phyloP scores from a whole-genome alignment of 2,113 vertebrate genomes.

The Garra rufa region DNA sequence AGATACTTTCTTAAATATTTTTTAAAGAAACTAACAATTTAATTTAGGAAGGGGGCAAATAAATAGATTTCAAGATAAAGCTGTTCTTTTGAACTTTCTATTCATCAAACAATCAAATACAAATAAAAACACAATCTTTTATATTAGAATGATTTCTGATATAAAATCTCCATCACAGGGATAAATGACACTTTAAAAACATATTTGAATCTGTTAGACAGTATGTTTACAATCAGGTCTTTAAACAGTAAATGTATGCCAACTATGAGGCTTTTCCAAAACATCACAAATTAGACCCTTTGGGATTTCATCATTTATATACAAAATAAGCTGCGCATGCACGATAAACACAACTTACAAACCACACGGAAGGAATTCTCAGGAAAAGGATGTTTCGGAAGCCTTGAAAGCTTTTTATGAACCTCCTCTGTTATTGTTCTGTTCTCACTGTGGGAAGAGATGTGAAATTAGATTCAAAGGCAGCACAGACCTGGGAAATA shows the following conservation, averaged over 20 bases:
- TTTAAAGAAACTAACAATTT: no score
- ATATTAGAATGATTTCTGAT: no score
- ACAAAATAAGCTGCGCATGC: neutral
- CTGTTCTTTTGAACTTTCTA: no score
- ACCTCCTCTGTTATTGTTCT: conserved; percentile 1
- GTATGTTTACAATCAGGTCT: neutral
- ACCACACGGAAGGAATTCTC: neutral
- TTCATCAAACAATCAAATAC: no score
- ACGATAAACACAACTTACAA: neutral
- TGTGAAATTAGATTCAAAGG: neutral
- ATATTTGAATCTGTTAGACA: neutral
- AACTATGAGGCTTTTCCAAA: conserved; percentile 3
- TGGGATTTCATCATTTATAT: neutral
- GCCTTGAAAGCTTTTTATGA: neutral
- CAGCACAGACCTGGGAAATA: neutral
- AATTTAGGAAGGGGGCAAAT: no score
- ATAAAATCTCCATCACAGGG: no score
- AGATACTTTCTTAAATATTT: no score
- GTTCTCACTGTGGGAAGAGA: neutral
- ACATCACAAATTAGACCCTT: neutral
- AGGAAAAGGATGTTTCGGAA: conserved; percentile 29
- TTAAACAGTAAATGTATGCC: neutral
- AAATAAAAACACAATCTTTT: no score
- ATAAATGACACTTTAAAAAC: no score
- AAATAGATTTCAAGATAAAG: no score